Conservation (phyloP, 2,797 vertebrate species). For the Pantherophis vulpinus region DNA sequence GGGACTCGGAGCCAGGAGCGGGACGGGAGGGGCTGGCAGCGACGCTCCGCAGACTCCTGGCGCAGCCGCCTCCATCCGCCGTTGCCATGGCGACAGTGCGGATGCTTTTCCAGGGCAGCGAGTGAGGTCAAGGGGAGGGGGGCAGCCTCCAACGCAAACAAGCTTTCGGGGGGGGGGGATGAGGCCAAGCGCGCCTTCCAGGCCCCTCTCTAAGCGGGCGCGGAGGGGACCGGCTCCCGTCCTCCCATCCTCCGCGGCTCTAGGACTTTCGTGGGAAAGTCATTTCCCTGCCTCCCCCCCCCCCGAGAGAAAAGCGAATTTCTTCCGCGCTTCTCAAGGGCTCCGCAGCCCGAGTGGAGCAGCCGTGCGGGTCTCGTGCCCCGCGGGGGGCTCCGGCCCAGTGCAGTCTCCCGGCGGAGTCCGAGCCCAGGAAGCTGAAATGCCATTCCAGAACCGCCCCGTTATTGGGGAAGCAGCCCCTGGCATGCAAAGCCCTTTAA, state of each 20-base stretch:
- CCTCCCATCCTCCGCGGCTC: background rate
- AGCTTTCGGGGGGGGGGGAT: background rate
- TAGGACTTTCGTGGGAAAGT: background rate
- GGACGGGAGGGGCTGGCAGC: background rate
- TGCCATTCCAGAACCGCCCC: background rate
- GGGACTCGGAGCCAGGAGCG: background rate
- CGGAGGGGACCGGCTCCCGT: background rate
- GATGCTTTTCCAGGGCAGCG: slow-evolving; percentile 54
- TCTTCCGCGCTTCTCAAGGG: background rate
- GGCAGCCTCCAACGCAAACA: background rate
- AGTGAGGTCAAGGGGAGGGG: slow-evolving; percentile 50
- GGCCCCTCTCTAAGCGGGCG: background rate
- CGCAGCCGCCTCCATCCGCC: slow-evolving; percentile 41
- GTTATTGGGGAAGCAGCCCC: background rate
- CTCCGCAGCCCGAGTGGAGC: background rate
- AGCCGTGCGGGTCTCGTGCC: background rate
- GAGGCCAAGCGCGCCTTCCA: background rate
- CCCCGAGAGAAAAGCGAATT: background rate
- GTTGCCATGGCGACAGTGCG: slow-evolving; percentile 48
- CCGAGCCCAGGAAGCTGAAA: background rate
- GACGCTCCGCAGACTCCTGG: slow-evolving; percentile 21
- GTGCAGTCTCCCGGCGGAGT: background rate
- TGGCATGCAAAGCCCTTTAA: accelerated
- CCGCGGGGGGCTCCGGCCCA: background rate
- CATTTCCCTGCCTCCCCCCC: background rate